Evolutionary conservation across 2,888 invertebrate species (phyloP), one percentile per base, ranked within the genome.

Genomic region (Smittia sp.): DNA sequence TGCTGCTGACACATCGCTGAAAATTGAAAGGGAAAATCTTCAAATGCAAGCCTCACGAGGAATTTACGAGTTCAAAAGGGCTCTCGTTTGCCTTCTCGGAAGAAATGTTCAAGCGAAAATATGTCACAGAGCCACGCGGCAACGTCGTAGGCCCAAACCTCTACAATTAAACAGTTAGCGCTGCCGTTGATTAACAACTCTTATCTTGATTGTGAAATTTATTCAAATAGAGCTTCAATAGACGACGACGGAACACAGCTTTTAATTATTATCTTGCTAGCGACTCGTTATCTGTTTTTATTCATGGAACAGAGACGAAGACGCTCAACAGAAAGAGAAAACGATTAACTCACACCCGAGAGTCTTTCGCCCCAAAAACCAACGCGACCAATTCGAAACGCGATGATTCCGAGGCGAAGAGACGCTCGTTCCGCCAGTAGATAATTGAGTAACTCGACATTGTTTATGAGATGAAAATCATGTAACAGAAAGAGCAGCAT

Each of bases 391-490:
- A 46, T n/a, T 46, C 15, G 13, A 11, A 13, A 46, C 46, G 15
- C 13, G 15, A 15, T 46, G 2, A 2, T n/a, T 6, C 11, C 4
- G 46, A 46, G n/a, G 46, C 7, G 11, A 46, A 46, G 20, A 58
- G 22, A 58, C 20, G 22, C 58, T 18, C 22, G 58, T 52, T 52
- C 13, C 15, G 52, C n/a, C n/a, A n/a, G n/a, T n/a, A n/a, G n/a
- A n/a, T 58, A 58, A 58, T 58, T 58, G 58, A 58, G 20, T 58
- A 58, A 58, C 58, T 58, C 22, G n/a, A 22, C 58, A 20, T 58
- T 58, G 58, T 58, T 58, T 58, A 58, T 58, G 58, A 58, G 58
- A 58, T 58, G 58, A 58, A 46, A 58, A 58, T 58, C 58, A 22
- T 58, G 58, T 58, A 58, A 58, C 20, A 58, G 58, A 58, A 58